Evolutionary conservation across 2,888 invertebrate species (phyloP).

Genomic region (Stenchaetothrips biformis): DNA sequence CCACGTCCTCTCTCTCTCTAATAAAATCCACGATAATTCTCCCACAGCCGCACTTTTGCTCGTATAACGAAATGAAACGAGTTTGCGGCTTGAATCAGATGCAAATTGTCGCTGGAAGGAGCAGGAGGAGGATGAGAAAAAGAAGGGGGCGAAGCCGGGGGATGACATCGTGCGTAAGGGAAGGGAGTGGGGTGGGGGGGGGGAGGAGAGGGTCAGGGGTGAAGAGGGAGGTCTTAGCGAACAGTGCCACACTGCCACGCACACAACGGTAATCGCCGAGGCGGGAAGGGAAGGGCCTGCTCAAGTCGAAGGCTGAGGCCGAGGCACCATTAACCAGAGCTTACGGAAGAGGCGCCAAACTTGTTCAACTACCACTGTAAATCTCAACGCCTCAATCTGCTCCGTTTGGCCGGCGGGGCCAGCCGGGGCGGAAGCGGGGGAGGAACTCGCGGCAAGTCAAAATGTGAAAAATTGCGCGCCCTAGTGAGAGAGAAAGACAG

Average conservation of each 20-base stretch:
- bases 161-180: not conserved
- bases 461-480: no score
- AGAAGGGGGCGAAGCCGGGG: not conserved
- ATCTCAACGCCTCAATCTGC: not conserved
- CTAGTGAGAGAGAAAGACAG: no score
- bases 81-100: conserved; percentile 17
- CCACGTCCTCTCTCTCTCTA: not conserved
- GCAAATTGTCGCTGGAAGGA: conserved; percentile 7
- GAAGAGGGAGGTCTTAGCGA: not conserved
- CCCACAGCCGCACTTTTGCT: not conserved
- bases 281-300: not conserved
- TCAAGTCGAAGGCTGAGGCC: not conserved
- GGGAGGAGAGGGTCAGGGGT: not conserved
- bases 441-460: no score
- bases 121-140: not conserved
- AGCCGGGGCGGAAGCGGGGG: no score
- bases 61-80: conserved; percentile 22
- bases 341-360: conserved; percentile 16
- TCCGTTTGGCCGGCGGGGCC: no score
- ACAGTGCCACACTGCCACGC: not conserved
- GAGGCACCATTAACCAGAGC: conserved; percentile 21
- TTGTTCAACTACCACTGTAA: not conserved
- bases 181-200: not conserved
- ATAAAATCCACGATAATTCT: conserved; percentile 17
- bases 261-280: not conserved